A percentile compares a stretch with the other conserved stretches of the same genome.
Conservation (phyloP, 1,140 invertebrate genomes). For the Pseudomyrmex sp. region DNA sequence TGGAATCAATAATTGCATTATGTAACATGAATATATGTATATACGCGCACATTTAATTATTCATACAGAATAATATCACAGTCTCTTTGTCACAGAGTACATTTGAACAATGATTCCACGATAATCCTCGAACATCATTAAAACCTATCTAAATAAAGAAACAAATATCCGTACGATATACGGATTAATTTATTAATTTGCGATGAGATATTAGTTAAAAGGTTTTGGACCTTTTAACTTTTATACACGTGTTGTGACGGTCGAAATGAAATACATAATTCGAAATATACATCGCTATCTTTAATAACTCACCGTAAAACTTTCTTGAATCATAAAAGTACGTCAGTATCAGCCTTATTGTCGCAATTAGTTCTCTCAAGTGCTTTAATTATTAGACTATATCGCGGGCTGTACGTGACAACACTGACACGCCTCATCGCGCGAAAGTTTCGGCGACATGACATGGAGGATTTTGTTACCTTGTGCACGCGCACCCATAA, state of each 20-base stretch:
- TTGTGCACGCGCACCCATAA: slow-evolving; percentile 32
- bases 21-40: slow-evolving; percentile 1
- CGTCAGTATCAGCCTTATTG: neutral
- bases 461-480: slow-evolving; percentile 36
- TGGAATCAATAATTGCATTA: slow-evolving; percentile 44
- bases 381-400: slow-evolving; percentile 57
- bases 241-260: too few relatives aligned
- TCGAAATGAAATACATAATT: too few relatives aligned
- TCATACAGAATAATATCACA: slow-evolving; percentile 30
- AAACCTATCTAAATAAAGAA: slow-evolving; percentile 22
- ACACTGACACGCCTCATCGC: neutral
- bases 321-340: neutral
- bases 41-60: slow-evolving; percentile 40
- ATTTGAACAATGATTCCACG: slow-evolving; percentile 30
- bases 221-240: too few relatives aligned
- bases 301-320: too few relatives aligned
- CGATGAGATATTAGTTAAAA: neutral
- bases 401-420: slow-evolving; percentile 14
- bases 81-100: slow-evolving; percentile 36
- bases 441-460: slow-evolving; percentile 51
- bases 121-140: slow-evolving; percentile 27
- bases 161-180: slow-evolving; percentile 1
- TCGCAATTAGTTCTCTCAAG: slow-evolving; percentile 1
- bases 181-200: slow-evolving; percentile 5
- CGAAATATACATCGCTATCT: too few relatives aligned